Evolutionary conservation across 2,888 invertebrate genomes (phyloP).

Genomic region (Blastobasis adustella): DNA sequence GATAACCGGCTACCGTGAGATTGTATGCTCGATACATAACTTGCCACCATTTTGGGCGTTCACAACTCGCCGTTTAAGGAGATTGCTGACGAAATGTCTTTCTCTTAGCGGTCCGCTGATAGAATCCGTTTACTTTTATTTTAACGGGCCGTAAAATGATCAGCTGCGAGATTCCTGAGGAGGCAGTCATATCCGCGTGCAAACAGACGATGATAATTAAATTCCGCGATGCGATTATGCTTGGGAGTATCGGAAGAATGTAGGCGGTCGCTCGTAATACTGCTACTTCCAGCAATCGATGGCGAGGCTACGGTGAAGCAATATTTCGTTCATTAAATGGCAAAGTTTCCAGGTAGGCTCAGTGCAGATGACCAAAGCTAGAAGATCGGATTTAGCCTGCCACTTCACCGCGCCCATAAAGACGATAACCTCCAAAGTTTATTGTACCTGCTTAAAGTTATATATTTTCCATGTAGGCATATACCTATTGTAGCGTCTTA

Average conservation of each 20-base stretch:
- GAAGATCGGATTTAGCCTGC: conserved; percentile 1
- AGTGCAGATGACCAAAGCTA: conserved; percentile 1
- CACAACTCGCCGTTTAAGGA: conserved; percentile 31
- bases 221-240: too few relatives aligned
- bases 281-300: too few relatives aligned
- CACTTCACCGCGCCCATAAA: not conserved
- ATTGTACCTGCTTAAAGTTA: not conserved
- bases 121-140: not conserved
- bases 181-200: too few relatives aligned
- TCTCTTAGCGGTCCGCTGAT: not conserved
- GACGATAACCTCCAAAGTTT: conserved; percentile 1
- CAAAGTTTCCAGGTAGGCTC: too few relatives aligned
- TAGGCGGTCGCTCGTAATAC: too few relatives aligned
- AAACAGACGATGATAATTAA: too few relatives aligned
- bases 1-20: conserved; percentile 40
- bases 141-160: not conserved
- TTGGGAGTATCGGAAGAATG: too few relatives aligned
- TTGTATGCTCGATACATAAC: conserved; percentile 45
- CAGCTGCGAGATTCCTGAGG: too few relatives aligned
- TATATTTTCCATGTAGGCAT: too few relatives aligned
- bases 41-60: conserved; percentile 36
- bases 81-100: conserved; percentile 8
- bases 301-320: too few relatives aligned
- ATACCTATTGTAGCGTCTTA: too few relatives aligned
- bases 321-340: too few relatives aligned